phyloP scores from a whole-genome alignment of 2,113 vertebrate species.

The Marcusenius ussheri region DNA sequence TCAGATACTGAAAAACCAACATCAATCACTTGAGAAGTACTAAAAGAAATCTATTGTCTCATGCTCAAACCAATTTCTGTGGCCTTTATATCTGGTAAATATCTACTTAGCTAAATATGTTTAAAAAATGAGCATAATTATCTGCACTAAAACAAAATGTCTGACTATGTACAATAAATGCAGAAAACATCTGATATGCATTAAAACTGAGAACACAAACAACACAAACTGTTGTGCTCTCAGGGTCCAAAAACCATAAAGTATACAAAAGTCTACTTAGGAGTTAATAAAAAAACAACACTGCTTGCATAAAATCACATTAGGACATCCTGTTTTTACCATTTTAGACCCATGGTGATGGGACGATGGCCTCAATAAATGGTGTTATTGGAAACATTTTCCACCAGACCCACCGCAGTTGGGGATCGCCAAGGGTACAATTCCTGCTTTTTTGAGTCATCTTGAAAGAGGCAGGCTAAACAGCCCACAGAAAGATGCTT shows the following conservation, averaged over 20 bases:
- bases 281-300: neutral
- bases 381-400: conserved; percentile 19
- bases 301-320: conserved; percentile 1
- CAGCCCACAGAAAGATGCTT: neutral
- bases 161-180: neutral
- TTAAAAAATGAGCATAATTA: neutral
- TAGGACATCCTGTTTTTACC: conserved; percentile 16
- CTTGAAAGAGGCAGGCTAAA: neutral
- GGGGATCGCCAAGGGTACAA: conserved; percentile 5
- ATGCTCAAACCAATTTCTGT: neutral
- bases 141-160: neutral
- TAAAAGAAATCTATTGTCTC: neutral
- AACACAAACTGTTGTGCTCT: neutral
- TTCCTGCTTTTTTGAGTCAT: conserved; percentile 17
- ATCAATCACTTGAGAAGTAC: neutral
- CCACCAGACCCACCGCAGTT: conserved; percentile 22
- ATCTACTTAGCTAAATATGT: neutral
- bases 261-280: conserved; percentile 1
- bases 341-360: neutral
- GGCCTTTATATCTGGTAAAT: neutral
- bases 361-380: neutral
- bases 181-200: conserved; percentile 9
- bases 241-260: neutral
- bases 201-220: neutral
- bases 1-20: neutral